Base-by-base conservation (phyloP, 1,140 invertebrate genomes). In the Batillaria attramentaria region DNA sequence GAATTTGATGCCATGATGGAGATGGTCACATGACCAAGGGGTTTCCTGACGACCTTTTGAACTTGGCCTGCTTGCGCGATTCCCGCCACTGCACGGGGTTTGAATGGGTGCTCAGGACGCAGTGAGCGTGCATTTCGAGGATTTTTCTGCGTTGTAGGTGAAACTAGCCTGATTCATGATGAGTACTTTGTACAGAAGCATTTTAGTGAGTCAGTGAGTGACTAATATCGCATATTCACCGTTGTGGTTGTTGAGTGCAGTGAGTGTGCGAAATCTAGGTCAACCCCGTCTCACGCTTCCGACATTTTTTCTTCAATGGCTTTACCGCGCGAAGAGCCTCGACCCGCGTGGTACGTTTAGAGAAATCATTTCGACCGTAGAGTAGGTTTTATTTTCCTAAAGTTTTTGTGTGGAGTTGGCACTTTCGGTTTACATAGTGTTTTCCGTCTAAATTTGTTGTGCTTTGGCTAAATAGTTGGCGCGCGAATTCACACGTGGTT, bases 11-110 rank as follows among this genome's bases (percentile, higher is more conserved):
- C 84, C 87, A 87, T 89, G 84, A 86, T 88, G 84, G 81, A 81
- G 78, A 68, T 72, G 83, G 84, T 89, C 88, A 89, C 87, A 87
- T 89, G 88, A 89, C 84, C 84, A 79, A 81, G 82, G 84, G 80
- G 76, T 85, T 83, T 83, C 78, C 81, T 81, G 62, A 69, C 86
- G 85, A 88, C 87, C 87, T 84, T 85, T 86, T 88, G 85, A 89
- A 87, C 87, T 85, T 83, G 78, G 78, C 83, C 77, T 77, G 72
- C 74, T 81, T 83, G 73, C 62, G 60, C 73, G 79, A 82, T 87
- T 88, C 85, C 85, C 87, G 87, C 86, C 83, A 78, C 42, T 66
- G 77, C 24, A 31, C 35, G 77, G n/a, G 35, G 43, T 78, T 75
- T 42, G 54, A 65, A 75, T 54, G 54, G 73, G 1, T 37, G 10